Conservation (phyloP, 2,888 invertebrate genomes). For the Coleophora deauratella region DNA sequence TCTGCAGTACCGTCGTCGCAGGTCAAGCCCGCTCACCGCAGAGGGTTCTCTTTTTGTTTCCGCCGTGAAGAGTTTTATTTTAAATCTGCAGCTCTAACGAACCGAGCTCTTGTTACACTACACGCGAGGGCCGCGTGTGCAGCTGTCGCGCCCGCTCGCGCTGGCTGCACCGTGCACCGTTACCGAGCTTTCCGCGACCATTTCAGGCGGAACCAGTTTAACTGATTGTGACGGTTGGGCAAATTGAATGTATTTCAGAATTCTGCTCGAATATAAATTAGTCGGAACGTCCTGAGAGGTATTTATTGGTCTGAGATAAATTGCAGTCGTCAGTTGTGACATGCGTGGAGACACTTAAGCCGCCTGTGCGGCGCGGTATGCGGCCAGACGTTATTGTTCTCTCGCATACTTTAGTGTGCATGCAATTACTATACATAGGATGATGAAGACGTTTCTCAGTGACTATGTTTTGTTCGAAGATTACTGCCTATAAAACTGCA, state of each 20-base stretch:
- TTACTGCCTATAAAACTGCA: too few relatives aligned
- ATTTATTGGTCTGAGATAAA: constrained; percentile 18
- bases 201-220: constrained; percentile 3
- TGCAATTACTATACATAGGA: constrained; percentile 17
- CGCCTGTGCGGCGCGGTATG: constrained; percentile 31
- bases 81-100: constrained; percentile 66
- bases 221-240: constrained; percentile 3
- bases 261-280: constrained; percentile 5
- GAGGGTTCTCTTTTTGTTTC: constrained; percentile 55
- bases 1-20: constrained; percentile 26
- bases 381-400: constrained; percentile 36
- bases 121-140: constrained; percentile 33
- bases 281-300: constrained; percentile 13
- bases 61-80: constrained; percentile 59
- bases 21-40: constrained; percentile 49
- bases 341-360: constrained; percentile 37
- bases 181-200: constrained; percentile 1
- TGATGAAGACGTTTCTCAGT: background rate
- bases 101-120: constrained; percentile 51
- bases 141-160: constrained; percentile 46
- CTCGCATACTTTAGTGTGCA: constrained; percentile 51
- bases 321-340: constrained; percentile 17
- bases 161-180: background rate
- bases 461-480: too few relatives aligned
- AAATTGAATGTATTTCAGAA: constrained; percentile 13